phyloP scores from a whole-genome alignment of 35 echinoderm and acorn worm species.

The Ophioderma brevispina region DNA sequence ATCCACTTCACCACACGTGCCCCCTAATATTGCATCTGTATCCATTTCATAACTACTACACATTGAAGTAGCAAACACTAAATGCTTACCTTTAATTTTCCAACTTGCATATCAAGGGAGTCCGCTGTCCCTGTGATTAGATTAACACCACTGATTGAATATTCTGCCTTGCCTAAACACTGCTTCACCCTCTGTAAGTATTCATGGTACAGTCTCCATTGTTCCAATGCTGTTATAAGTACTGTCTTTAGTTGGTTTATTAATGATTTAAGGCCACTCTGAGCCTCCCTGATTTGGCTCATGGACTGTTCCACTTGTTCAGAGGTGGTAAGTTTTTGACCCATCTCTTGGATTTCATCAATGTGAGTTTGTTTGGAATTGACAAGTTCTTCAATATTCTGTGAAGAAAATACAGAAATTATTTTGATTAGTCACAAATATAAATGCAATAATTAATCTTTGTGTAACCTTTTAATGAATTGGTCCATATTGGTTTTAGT shows the following conservation, averaged over 20 bases:
- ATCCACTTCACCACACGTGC: too few species aligned
- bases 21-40: too few species aligned
- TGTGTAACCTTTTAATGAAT: too few species aligned
- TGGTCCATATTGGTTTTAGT: too few species aligned
- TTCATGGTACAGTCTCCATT: constrained; percentile 81
- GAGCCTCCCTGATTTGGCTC: constrained; percentile 34
- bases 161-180: constrained; percentile 87
- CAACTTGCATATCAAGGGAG: constrained; percentile 72
- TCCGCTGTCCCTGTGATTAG: constrained; percentile 71
- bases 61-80: too few species aligned
- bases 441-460: too few species aligned
- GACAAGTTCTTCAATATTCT: constrained; percentile 67
- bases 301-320: constrained; percentile 48
- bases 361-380: constrained; percentile 70
- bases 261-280: constrained; percentile 37
- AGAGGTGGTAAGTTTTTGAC: constrained; percentile 51
- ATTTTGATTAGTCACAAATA: too few species aligned
- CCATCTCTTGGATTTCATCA: constrained; percentile 43
- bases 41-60: too few species aligned
- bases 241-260: constrained; percentile 49
- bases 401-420: too few species aligned
- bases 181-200: constrained; percentile 64
- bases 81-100: constrained; percentile 73
- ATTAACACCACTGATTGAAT: constrained; percentile 74
- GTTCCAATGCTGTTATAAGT: constrained; percentile 60